Evolutionary conservation across 2,797 vertebrate genomes (phyloP), one percentile per base, ranked within the genome.

Genomic region (Sciurus vulgaris): DNA sequence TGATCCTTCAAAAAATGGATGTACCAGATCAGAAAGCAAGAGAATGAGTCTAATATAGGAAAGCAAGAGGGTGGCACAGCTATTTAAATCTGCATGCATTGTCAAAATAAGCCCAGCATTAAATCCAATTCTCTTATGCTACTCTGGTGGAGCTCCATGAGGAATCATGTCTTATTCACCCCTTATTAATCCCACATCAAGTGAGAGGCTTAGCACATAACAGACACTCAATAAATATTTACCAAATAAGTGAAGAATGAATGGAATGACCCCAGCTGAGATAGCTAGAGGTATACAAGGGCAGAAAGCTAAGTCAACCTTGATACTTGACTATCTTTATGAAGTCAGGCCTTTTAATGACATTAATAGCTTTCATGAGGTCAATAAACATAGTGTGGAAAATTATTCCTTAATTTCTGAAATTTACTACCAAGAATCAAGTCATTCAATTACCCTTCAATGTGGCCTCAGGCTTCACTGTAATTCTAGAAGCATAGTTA

Each of bases 361-460:
- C 76, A 93, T 92, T 89, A 91, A 92, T 96, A 97, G 74, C 24
- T 96, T 96, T 96, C 87, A 94, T 10, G 4, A 96, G 51, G 67
- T 96, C 87, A 96, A 74, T 94, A 96, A 96, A 94, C 47, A 95
- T 18, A 82, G 49, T 77, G 28, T 81, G 35, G 72, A 87, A 95
- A 96, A 95, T 89, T 95, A 96, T 96, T 94, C 47, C 86, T 96
- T 97, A 89, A 97, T 97, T 96, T 94, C 35, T 89, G 15, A 69
- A 89, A 69, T 93, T 94, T 95, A 89, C 70, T 95, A 79, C 54
- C 6, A 93, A 89, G 78, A 96, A 89, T 95, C 30, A 93, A 95
- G 76, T 87, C 84, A 70, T 92, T 92, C 86, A 96, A 87, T 92
- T 91, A 96, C 9, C 70, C 89, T 93, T 96, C 76, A 87, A 13